A percentile compares a stretch with the other conserved stretches of the same genome.
phyloP scores from a whole-genome alignment of 2,113 vertebrate genomes.

The Egretta garzetta region DNA sequence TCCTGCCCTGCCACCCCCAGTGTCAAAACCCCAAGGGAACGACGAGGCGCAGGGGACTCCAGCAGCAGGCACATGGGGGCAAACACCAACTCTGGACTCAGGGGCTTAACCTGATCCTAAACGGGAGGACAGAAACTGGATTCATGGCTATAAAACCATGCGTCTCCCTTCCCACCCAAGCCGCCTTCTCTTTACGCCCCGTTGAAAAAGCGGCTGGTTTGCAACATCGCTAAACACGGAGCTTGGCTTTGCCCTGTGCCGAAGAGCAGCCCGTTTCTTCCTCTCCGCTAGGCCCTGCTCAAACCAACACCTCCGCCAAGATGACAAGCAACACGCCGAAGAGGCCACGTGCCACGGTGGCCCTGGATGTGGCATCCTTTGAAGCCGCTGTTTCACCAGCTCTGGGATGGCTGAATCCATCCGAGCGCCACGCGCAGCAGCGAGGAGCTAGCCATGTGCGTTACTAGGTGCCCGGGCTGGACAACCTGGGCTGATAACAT shows the following conservation, averaged over 20 bases:
- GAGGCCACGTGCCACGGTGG: rapidly evolving
- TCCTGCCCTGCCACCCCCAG: background rate
- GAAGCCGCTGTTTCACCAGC: background rate
- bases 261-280: background rate
- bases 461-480: background rate
- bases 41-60: rapidly evolving
- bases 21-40: background rate
- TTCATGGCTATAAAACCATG: rapidly evolving
- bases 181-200: rapidly evolving
- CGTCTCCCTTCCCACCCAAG: background rate
- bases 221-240: rapidly evolving
- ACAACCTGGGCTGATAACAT: background rate
- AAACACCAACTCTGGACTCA: background rate
- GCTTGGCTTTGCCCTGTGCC: rapidly evolving
- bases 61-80: rapidly evolving
- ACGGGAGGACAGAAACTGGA: background rate
- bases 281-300: background rate
- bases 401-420: background rate
- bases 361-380: background rate
- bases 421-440: background rate
- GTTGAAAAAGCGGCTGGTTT: background rate
- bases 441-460: rapidly evolving
- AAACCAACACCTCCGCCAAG: background rate
- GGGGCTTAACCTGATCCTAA: background rate
- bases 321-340: background rate